These are phyloP conservation scores for Xiphophorus maculatus DNA, from an alignment of 2,113 vertebrate genomes.

Conservation along the genomic window DNA sequence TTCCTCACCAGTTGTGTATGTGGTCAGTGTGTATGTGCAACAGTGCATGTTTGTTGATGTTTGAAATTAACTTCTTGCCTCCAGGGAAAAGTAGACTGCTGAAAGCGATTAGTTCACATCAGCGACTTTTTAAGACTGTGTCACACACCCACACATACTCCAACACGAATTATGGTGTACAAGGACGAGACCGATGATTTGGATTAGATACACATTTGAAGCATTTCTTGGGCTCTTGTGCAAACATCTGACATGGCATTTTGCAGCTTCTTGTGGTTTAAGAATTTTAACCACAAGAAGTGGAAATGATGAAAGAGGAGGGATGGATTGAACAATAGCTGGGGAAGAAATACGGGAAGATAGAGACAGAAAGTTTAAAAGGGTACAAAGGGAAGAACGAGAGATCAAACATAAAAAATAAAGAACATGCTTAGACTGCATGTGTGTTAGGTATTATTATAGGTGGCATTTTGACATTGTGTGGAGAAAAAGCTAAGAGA, in stretches of 20 bases:
- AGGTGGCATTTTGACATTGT: no score
- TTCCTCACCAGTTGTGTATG: slow-evolving; percentile 4
- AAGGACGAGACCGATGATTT: not conserved
- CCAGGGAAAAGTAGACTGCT: slow-evolving; percentile 52
- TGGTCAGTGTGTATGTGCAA: slow-evolving; percentile 4
- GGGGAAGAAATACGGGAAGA: not conserved
- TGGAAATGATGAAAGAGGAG: slow-evolving; percentile 32
- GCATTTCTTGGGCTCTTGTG: slow-evolving; percentile 48
- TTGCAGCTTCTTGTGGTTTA: slow-evolving; percentile 28
- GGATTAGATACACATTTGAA: slow-evolving; percentile 30
- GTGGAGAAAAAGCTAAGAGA: no score
- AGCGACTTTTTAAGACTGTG: slow-evolving; percentile 34
- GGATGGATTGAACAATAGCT: not conserved
- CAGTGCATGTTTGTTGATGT: slow-evolving; percentile 6
- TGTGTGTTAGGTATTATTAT: no score
- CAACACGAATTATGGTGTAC: not conserved
- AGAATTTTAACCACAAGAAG: slow-evolving; percentile 25
- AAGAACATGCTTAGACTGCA: no score
- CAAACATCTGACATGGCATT: slow-evolving; percentile 40
- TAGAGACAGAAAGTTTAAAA: no score
- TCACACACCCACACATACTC: slow-evolving; percentile 12
- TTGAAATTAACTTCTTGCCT: slow-evolving; percentile 60
- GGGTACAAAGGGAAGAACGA: not conserved
- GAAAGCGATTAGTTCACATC: slow-evolving; percentile 70
- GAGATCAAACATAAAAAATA: not conserved